Evolutionary conservation across 2,888 invertebrate species (phyloP).

Genomic region (Oxystoma pomonae): DNA sequence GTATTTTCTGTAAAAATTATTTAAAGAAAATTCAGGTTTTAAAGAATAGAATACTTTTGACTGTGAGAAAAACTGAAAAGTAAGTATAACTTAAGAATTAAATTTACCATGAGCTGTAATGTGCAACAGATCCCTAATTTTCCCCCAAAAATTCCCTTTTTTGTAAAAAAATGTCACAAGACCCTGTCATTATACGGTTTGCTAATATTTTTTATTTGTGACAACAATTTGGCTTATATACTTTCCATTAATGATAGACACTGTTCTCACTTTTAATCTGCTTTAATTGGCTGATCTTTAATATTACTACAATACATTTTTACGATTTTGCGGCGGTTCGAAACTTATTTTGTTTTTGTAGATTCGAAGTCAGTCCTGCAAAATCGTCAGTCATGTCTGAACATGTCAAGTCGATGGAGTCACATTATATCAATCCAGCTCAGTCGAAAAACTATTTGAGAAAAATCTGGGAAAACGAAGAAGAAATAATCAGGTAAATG

Average conservation of each 20-base stretch:
- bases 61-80: slow-evolving; percentile 23
- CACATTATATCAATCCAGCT: slow-evolving; percentile 41
- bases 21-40: slow-evolving; percentile 56
- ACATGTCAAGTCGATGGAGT: slow-evolving; percentile 28
- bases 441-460: slow-evolving; percentile 45
- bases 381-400: slow-evolving; percentile 1
- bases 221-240: too few relatives aligned
- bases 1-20: slow-evolving; percentile 53
- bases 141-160: too few relatives aligned
- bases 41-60: slow-evolving; percentile 57
- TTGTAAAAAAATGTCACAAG: too few relatives aligned
- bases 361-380: neutral
- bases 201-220: too few relatives aligned
- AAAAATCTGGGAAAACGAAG: slow-evolving; percentile 67
- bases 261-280: too few relatives aligned
- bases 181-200: too few relatives aligned
- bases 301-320: too few relatives aligned
- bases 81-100: slow-evolving; percentile 19
- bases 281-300: too few relatives aligned
- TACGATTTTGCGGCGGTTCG: neutral
- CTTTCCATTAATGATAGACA: too few relatives aligned
- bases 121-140: too few relatives aligned
- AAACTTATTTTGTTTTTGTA: neutral
- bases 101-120: too few relatives aligned
- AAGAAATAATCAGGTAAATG: slow-evolving; percentile 61